Percentiles rank a stretch among this genome's conserved stretches.
Evolutionary conservation across 2,797 vertebrate genomes (phyloP).

Genomic region (Melanotaenia maccullochi): DNA sequence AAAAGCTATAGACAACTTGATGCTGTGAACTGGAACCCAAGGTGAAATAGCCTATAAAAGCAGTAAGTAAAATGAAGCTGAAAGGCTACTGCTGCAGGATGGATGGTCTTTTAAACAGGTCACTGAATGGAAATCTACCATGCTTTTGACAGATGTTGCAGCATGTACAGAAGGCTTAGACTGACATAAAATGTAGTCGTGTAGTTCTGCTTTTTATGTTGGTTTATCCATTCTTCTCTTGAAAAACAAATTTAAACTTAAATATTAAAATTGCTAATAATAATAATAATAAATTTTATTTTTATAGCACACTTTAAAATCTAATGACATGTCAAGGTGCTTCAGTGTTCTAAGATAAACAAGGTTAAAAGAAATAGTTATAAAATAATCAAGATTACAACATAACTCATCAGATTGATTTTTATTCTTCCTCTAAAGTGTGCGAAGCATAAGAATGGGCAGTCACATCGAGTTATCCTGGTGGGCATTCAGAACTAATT

Average conservation of each 20-base stretch:
- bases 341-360: too few relatives aligned
- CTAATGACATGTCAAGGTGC: too few relatives aligned
- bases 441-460: slow-evolving; percentile 13
- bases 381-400: too few relatives aligned
- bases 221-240: neutral
- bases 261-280: neutral
- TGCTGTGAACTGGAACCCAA: slow-evolving; percentile 71
- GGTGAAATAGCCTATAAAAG: slow-evolving; percentile 73
- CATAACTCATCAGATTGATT: neutral
- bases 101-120: slow-evolving; percentile 59
- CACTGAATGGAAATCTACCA: slow-evolving; percentile 51
- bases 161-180: slow-evolving; percentile 4
- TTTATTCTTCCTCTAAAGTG: neutral
- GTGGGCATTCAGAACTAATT: slow-evolving; percentile 54
- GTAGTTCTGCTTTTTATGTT: neutral
- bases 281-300: too few relatives aligned
- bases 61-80: slow-evolving; percentile 57
- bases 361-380: too few relatives aligned
- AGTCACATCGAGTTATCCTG: slow-evolving; percentile 26
- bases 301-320: too few relatives aligned
- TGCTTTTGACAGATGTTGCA: slow-evolving; percentile 45
- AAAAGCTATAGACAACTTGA: slow-evolving; percentile 50
- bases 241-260: neutral
- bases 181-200: slow-evolving; percentile 5
- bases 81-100: slow-evolving; percentile 50